Percentiles rank a stretch among this genome's conserved stretches.
Conservation (phyloP, 2,797 vertebrate species). For the Tokudaia tokunoshimensis region DNA sequence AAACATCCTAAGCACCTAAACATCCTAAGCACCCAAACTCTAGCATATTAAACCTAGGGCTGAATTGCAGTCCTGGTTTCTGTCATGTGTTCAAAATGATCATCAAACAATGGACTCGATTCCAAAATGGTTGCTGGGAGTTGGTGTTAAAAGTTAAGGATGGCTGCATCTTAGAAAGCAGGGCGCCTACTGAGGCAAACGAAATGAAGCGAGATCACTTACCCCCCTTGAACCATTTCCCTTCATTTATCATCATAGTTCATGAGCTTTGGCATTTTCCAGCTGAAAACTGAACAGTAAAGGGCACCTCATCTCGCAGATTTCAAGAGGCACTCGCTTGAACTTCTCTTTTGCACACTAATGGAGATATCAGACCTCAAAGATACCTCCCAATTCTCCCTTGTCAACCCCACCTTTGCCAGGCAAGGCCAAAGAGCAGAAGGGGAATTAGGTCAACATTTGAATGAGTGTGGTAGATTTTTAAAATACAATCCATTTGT, state of each 20-base stretch:
- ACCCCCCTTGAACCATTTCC: constrained; percentile 35
- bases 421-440: constrained; percentile 18
- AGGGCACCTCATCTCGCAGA: not conserved
- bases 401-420: constrained; percentile 42
- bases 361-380: not conserved
- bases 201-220: constrained; percentile 28
- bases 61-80: not conserved
- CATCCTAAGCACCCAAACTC: not conserved
- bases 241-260: constrained; percentile 48
- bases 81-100: not conserved
- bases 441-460: constrained; percentile 57
- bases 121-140: constrained; percentile 1
- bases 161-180: not conserved
- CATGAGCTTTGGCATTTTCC: constrained; percentile 48
- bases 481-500: constrained; percentile 60
- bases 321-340: constrained; percentile 32
- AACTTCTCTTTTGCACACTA: constrained; percentile 56
- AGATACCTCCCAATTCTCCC: not conserved
- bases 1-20: not conserved
- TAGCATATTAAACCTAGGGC: not conserved
- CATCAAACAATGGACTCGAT: not conserved
- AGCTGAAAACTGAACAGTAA: constrained; percentile 15
- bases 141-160: not conserved
- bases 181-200: not conserved
- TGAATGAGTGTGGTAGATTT: constrained; percentile 49